These are phyloP conservation scores for Rhagoletis pomonella DNA, from an alignment of 1,140 invertebrate species.

Conservation along the genomic window DNA sequence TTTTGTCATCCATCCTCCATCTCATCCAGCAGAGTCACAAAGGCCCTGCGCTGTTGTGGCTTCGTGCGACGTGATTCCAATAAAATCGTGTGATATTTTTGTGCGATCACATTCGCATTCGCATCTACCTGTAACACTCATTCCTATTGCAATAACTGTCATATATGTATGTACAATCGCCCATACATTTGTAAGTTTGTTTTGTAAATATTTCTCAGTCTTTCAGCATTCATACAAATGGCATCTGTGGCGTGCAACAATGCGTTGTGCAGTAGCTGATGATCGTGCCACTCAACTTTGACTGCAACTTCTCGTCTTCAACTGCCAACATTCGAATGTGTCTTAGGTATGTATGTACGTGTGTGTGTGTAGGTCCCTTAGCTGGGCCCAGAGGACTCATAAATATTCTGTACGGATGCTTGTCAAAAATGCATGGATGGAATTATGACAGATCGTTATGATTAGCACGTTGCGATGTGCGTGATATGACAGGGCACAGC, in stretches of 20 bases:
- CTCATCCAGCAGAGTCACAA: neutral
- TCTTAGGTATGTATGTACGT: neutral
- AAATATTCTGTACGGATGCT: constrained; percentile 55
- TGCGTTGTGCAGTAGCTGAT: constrained; percentile 42
- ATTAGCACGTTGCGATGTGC: constrained; percentile 51
- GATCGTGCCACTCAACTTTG: constrained; percentile 40
- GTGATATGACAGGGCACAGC: constrained; percentile 36
- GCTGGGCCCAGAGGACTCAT: constrained; percentile 19
- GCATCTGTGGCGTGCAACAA: constrained; percentile 50
- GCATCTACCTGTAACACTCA: constrained; percentile 34
- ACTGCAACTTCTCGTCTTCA: constrained; percentile 11
- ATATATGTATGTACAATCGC: neutral
- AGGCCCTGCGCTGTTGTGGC: neutral
- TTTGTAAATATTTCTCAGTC: constrained; percentile 1
- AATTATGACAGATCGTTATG: constrained; percentile 59
- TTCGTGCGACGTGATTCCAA: constrained; percentile 49
- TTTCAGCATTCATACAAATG: constrained; percentile 46
- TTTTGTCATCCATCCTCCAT: neutral
- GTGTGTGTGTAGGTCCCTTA: neutral
- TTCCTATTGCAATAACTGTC: constrained; percentile 35
- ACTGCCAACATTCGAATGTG: neutral
- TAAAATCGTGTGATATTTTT: constrained; percentile 54
- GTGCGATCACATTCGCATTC: constrained; percentile 15
- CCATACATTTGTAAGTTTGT: neutral
- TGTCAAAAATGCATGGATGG: constrained; percentile 58